Percentiles rank a stretch among this genome's conserved stretches.
Conservation (phyloP, 2,797 vertebrate genomes). For the Australoheros facetus region DNA sequence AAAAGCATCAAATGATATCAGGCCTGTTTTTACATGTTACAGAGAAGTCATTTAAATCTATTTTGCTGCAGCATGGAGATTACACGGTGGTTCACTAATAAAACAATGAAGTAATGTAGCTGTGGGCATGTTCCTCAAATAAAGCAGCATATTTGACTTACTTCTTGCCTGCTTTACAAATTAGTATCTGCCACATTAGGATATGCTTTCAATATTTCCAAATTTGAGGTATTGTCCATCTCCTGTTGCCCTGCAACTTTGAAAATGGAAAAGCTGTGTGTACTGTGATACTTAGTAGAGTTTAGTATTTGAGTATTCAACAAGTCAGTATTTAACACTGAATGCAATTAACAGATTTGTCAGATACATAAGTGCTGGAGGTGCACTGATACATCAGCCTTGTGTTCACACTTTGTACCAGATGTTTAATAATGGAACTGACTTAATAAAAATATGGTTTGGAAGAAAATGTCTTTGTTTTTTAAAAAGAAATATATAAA, state of each 20-base stretch:
- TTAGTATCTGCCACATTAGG: not conserved
- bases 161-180: not conserved
- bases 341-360: constrained; percentile 2
- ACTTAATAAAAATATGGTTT: constrained; percentile 48
- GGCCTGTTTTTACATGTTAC: not conserved
- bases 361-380: not conserved
- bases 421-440: not conserved
- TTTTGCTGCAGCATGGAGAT: not conserved
- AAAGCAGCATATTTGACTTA: not conserved
- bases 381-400: not conserved
- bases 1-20: not conserved
- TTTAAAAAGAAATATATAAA: not conserved
- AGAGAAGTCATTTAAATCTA: not conserved
- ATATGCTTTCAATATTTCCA: not conserved
- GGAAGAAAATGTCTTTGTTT: not conserved
- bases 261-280: not conserved
- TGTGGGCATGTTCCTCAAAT: not conserved
- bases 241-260: constrained; percentile 2
- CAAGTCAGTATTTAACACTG: constrained; percentile 27
- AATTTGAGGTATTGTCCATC: not conserved
- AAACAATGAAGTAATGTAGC: not conserved
- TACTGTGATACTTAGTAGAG: constrained; percentile 8
- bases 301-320: constrained; percentile 22
- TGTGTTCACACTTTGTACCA: constrained; percentile 15
- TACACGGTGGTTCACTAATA: not conserved